A percentile compares a stretch with the other conserved stretches of the same genome.
phyloP scores from a whole-genome alignment of 2,113 vertebrate genomes.

The Saccopteryx bilineata region DNA sequence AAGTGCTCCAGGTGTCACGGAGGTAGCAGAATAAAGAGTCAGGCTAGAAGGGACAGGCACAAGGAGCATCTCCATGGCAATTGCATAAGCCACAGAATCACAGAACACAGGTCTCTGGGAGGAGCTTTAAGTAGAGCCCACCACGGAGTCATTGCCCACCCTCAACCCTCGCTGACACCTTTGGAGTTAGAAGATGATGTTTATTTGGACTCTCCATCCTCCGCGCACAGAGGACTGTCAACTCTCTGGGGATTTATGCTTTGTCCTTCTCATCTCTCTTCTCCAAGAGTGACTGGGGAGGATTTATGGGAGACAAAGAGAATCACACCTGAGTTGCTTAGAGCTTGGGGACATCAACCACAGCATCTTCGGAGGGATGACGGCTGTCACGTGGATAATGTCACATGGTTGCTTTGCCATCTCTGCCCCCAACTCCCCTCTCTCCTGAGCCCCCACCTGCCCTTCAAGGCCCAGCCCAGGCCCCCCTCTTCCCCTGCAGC shows the following conservation, averaged over 20 bases:
- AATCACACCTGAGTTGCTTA: not conserved
- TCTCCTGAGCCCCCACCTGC: not conserved
- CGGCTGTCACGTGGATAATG: accelerated
- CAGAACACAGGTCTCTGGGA: not conserved
- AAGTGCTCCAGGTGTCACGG: not conserved
- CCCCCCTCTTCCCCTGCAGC: accelerated
- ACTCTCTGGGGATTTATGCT: not conserved
- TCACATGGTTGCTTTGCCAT: not conserved
- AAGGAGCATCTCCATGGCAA: not conserved
- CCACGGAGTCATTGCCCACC: not conserved
- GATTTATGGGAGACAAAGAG: not conserved
- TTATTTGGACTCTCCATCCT: not conserved
- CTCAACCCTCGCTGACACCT: not conserved
- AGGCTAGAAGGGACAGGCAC: not conserved
- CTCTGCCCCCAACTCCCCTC: not conserved
- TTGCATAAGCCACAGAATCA: not conserved
- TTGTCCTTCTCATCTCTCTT: not conserved
- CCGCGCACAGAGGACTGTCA: accelerated
- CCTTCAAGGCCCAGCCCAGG: not conserved
- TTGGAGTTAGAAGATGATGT: not conserved
- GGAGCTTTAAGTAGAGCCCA: not conserved
- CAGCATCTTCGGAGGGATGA: not conserved
- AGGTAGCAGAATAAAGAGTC: not conserved
- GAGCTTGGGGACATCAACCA: accelerated
- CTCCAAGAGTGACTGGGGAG: not conserved